Conservation (phyloP, 2,888 invertebrate species). For the Nephrocerus scutellatus region DNA sequence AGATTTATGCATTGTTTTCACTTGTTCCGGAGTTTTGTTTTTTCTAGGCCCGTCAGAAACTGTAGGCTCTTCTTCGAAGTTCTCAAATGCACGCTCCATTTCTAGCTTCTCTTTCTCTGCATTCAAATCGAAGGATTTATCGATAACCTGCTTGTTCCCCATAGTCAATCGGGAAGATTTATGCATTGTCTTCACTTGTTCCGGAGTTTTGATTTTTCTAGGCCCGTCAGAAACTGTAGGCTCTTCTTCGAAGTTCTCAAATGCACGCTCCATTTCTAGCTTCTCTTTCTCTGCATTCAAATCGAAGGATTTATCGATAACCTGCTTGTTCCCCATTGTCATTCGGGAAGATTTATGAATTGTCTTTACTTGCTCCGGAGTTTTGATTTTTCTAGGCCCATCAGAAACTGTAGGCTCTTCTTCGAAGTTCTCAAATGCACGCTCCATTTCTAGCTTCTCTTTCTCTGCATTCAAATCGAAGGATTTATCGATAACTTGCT, state of each 20-base stretch:
- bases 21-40: slow-evolving; percentile 7
- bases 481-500: neutral
- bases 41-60: neutral
- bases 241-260: slow-evolving; percentile 12
- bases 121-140: slow-evolving; percentile 9
- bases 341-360: neutral
- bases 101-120: slow-evolving; percentile 8
- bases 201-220: slow-evolving; percentile 9
- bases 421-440: slow-evolving; percentile 15
- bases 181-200: neutral
- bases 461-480: slow-evolving; percentile 9
- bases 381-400: neutral
- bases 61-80: slow-evolving; percentile 16
- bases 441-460: slow-evolving; percentile 8
- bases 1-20: slow-evolving; percentile 1
- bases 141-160: slow-evolving; percentile 1
- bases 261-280: slow-evolving; percentile 9
- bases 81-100: slow-evolving; percentile 13
- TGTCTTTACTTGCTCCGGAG: slow-evolving; percentile 5
- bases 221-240: slow-evolving; percentile 1
- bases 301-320: neutral
- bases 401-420: slow-evolving; percentile 7
- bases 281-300: slow-evolving; percentile 8
- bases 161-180: slow-evolving; percentile 13
- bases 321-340: slow-evolving; percentile 5